Conservation (phyloP, 2,797 vertebrate genomes). For the Morus bassanus region DNA sequence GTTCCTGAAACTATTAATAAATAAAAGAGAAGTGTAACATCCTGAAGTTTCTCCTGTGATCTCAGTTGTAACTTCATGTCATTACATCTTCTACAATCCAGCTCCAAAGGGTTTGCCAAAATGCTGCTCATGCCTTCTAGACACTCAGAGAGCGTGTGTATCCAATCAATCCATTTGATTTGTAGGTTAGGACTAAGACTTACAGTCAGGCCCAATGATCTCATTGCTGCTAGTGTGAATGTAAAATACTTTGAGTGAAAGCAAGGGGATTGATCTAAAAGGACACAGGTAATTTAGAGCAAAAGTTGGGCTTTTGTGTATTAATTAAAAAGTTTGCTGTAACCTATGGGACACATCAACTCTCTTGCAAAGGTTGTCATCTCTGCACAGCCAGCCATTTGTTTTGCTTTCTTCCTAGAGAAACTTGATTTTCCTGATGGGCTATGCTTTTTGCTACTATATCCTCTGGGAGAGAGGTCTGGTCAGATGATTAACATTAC, state of each 20-base stretch:
- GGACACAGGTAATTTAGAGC: constrained; percentile 50
- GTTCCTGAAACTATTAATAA: not conserved
- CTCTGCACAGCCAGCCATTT: constrained; percentile 18
- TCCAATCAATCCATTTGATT: constrained; percentile 47
- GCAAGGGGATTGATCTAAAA: constrained; percentile 49
- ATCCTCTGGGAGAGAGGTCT: constrained; percentile 39
- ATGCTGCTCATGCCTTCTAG: not conserved
- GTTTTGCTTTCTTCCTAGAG: constrained; percentile 8
- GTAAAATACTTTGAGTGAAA: constrained; percentile 19
- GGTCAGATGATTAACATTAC: constrained; percentile 73
- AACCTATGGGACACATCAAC: constrained; percentile 44
- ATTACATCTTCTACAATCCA: not conserved
- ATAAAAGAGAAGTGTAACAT: not conserved
- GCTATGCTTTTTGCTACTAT: not conserved
- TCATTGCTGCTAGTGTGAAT: constrained; percentile 49
- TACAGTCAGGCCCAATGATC: constrained; percentile 48
- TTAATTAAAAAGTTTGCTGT: constrained; percentile 45
- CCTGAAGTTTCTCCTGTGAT: constrained; percentile 4
- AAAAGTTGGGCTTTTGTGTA: constrained; percentile 37
- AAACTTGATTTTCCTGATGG: not conserved
- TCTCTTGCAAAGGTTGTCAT: constrained; percentile 47
- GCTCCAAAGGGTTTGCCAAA: constrained; percentile 35
- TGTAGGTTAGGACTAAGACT: constrained; percentile 33
- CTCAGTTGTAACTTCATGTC: not conserved
- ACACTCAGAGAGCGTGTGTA: not conserved